Conservation (phyloP, 1,140 invertebrate genomes). For the Stegodyphus mimosarum region DNA sequence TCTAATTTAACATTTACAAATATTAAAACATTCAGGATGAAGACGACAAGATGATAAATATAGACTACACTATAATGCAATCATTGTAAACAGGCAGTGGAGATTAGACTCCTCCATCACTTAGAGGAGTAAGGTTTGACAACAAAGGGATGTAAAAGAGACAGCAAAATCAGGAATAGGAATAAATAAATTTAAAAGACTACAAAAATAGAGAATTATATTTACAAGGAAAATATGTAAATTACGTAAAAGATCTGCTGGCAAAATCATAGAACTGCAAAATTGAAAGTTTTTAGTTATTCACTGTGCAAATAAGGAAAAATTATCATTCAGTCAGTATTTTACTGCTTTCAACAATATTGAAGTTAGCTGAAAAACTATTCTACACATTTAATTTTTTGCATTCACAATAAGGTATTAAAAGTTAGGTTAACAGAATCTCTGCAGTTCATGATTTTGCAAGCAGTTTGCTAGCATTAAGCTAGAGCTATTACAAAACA, state of each 20-base stretch:
- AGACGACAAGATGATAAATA: conserved; percentile 59
- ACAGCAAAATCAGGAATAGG: conserved; percentile 25
- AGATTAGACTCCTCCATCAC: conserved; percentile 51
- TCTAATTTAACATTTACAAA: conserved; percentile 55
- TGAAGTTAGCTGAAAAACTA: too few relatives aligned
- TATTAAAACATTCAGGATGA: conserved; percentile 56
- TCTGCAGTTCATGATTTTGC: too few relatives aligned
- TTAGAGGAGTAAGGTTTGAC: conserved; percentile 28
- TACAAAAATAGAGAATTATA: neutral
- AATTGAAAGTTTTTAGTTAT: neutral
- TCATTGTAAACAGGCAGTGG: conserved; percentile 48
- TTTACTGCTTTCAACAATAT: neutral
- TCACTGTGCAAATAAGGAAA: neutral
- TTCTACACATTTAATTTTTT: too few relatives aligned
- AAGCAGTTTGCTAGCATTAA: too few relatives aligned
- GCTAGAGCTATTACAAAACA: too few relatives aligned
- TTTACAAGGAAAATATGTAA: too few relatives aligned
- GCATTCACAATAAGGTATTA: too few relatives aligned
- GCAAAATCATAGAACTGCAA: neutral
- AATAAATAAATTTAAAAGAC: conserved; percentile 3
- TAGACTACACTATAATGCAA: conserved; percentile 52
- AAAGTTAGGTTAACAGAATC: too few relatives aligned
- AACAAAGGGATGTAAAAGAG: conserved; percentile 39
- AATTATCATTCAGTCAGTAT: neutral
- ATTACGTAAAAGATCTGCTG: too few relatives aligned